Evolutionary conservation across 2,888 invertebrate species (phyloP).

Genomic region (Zelleria hepariella): DNA sequence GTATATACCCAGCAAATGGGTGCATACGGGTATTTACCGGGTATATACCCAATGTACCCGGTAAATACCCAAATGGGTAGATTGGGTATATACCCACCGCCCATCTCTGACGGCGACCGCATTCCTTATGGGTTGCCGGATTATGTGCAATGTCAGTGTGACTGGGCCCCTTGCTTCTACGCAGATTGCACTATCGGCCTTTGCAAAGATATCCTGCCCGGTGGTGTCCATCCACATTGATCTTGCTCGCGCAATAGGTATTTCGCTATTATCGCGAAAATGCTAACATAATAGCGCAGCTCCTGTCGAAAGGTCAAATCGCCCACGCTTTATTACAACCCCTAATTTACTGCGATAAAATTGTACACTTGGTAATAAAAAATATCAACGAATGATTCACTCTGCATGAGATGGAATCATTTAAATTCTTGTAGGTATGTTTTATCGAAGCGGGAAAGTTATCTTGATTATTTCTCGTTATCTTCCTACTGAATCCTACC

Average conservation of each 20-base stretch:
- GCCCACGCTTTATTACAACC: not conserved
- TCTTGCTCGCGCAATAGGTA: constrained; percentile 7
- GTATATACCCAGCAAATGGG: too few relatives aligned
- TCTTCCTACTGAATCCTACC: too few relatives aligned
- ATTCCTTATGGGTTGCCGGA: constrained; percentile 69
- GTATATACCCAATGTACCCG: too few relatives aligned
- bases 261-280: constrained; percentile 15
- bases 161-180: constrained; percentile 27
- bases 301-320: constrained; percentile 14
- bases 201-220: not conserved
- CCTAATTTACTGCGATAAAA: not conserved
- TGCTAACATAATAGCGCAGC: constrained; percentile 35
- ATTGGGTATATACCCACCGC: too few relatives aligned
- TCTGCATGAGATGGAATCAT: not conserved
- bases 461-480: too few relatives aligned
- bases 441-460: too few relatives aligned
- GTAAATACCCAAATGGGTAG: too few relatives aligned
- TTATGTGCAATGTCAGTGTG: constrained; percentile 69
- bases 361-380: too few relatives aligned
- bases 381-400: too few relatives aligned
- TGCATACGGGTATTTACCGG: too few relatives aligned
- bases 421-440: not conserved
- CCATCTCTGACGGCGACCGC: too few relatives aligned
- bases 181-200: not conserved
- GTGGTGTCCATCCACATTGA: not conserved